Conservation (phyloP, 2,888 invertebrate species). For the Lissonota sp. region DNA sequence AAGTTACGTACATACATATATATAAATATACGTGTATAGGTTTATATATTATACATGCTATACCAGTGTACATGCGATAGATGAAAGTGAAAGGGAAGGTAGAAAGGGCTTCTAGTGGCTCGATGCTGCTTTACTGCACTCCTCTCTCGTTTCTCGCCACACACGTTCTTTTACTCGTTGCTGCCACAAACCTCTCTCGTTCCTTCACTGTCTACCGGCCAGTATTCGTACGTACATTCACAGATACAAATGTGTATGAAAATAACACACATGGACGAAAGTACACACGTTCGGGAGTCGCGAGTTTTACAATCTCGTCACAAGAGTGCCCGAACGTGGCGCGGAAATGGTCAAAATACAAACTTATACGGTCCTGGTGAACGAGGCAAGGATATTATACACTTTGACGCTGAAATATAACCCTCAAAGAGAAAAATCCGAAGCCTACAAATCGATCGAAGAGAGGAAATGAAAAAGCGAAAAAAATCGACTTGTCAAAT, state of each 20-base stretch:
- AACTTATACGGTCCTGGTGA: slow-evolving; percentile 15
- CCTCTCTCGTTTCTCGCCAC: slow-evolving; percentile 53
- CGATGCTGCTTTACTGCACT: slow-evolving; percentile 57
- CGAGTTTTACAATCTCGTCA: slow-evolving; percentile 50
- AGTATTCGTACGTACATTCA: not conserved
- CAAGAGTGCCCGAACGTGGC: slow-evolving; percentile 31
- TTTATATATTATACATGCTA: too few relatives aligned
- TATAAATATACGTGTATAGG: too few relatives aligned
- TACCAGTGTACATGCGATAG: slow-evolving; percentile 74
- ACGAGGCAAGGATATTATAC: slow-evolving; percentile 11
- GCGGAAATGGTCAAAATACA: slow-evolving; percentile 53
- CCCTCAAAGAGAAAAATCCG: too few relatives aligned
- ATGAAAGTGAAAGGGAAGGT: slow-evolving; percentile 84
- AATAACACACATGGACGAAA: not conserved
- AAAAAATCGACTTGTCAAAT: too few relatives aligned
- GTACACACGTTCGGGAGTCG: slow-evolving; percentile 11
- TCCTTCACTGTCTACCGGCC: slow-evolving; percentile 40
- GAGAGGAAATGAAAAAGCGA: too few relatives aligned
- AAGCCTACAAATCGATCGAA: too few relatives aligned
- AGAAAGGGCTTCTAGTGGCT: slow-evolving; percentile 80
- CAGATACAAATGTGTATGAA: not conserved
- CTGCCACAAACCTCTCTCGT: slow-evolving; percentile 48
- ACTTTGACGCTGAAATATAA: not conserved
- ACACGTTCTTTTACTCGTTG: slow-evolving; percentile 54
- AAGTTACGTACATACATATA: too few relatives aligned